Evolutionary conservation across 2,797 vertebrate genomes (phyloP).

Genomic region (Onychomys torridus): DNA sequence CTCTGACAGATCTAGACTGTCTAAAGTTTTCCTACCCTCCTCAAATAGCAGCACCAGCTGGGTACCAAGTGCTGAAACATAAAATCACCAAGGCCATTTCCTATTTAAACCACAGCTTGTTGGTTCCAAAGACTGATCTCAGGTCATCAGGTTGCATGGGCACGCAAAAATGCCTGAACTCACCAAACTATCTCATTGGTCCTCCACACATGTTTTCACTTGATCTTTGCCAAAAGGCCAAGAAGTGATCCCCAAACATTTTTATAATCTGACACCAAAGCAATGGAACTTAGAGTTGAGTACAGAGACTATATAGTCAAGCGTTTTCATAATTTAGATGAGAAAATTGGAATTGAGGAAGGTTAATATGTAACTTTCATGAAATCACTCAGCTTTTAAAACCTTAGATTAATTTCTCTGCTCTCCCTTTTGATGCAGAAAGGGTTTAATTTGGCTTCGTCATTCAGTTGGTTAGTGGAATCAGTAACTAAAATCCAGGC

Average conservation of each 20-base stretch:
- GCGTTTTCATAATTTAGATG: constrained; percentile 41
- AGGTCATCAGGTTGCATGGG: no score
- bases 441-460: constrained; percentile 21
- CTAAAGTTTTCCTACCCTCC: background rate
- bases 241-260: background rate
- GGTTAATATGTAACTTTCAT: constrained; percentile 39
- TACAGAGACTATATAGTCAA: constrained; percentile 51
- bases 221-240: background rate
- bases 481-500: background rate
- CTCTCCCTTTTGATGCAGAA: constrained; percentile 21
- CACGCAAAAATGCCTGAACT: background rate
- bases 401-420: constrained; percentile 35
- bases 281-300: constrained; percentile 20
- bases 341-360: constrained; percentile 52
- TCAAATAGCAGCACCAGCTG: background rate
- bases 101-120: background rate
- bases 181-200: background rate
- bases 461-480: background rate
- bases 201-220: background rate
- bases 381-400: constrained; percentile 53
- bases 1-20: background rate
- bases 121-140: background rate
- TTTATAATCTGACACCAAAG: constrained; percentile 27
- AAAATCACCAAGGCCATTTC: background rate
- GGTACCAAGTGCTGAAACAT: background rate